Base-by-base conservation (phyloP, 37 sponge, comb jelly and placozoan species). In the Agelas oroides region DNA sequence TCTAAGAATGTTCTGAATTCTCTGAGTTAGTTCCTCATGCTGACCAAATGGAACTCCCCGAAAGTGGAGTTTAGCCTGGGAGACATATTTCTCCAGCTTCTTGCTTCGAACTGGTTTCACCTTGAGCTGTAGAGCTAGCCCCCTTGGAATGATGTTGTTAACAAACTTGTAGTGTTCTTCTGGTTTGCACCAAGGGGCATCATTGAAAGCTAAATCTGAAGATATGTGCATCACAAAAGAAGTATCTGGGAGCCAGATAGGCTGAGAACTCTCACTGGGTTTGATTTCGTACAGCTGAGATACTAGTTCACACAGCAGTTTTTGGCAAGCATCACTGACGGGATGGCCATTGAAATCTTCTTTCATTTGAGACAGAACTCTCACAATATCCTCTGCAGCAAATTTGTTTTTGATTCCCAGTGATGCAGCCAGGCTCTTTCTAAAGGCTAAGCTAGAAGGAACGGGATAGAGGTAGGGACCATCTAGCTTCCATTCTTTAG, bases 381-480 rank as follows among this genome's bases (percentile, higher is more conserved):
- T 37, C 12, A 77, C 57, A 39, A 63, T 30, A 64, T 93, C 94
- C 18, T 71, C 63, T 12, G 30, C 2, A 12, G 57, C n/a, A 77
- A 89, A 86, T 1, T 25, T 19, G 31, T 61, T 27, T 41, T 81
- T 79, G 18, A 93, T 35, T 21, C 57, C 30, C 24, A 88, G 69
- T 38, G 38, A 15, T 59, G 58, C 30, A 32, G 35, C 23, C 31
- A 93, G 73, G 0, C 54, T 46, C 30, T 75, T 30, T 25, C 72
- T 54, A 12, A 35, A 16, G 11, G 24, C 19, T 24, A 88, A 20
- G 18, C 38, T 70, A 25, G 32, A 0, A 24, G 92, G 92, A 3
- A 92, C 59, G 32, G 36, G 33, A 58, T 59, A 83, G 24, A 92
- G 59, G 36, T 87, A 92, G 5, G 88, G 87, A 33, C 90, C 90